Evolutionary conservation across 2,113 vertebrate species (phyloP).

Genomic region (Rousettus leschenaultii): DNA sequence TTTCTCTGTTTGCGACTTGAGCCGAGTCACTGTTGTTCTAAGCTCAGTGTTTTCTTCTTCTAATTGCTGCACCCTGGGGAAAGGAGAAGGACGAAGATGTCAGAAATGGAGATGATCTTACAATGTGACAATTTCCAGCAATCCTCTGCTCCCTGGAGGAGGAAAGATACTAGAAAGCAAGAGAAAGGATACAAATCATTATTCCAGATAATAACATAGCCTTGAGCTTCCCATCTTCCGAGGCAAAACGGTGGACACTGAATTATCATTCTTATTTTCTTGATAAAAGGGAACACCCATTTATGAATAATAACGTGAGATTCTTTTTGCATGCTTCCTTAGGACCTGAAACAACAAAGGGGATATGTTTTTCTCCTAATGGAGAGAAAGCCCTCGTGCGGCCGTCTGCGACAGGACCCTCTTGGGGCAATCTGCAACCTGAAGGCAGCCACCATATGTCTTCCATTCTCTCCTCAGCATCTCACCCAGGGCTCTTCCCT

Average conservation of each 20-base stretch:
- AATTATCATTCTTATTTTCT: neutral
- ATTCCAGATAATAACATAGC: neutral
- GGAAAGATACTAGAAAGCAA: neutral
- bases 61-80: constrained; percentile 88
- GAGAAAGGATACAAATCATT: neutral
- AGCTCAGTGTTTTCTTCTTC: constrained; percentile 94
- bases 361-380: neutral
- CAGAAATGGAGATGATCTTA: neutral
- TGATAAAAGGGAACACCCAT: neutral
- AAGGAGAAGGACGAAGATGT: neutral
- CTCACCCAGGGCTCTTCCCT: neutral
- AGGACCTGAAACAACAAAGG: neutral
- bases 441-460: accelerated
- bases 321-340: neutral
- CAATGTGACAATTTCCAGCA: neutral
- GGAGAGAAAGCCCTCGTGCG: neutral
- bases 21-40: constrained; percentile 83
- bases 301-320: neutral
- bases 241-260: neutral
- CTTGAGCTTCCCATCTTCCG: neutral
- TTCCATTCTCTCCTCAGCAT: neutral
- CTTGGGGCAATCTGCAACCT: accelerated
- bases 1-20: constrained; percentile 93
- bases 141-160: neutral
- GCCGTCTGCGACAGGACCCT: neutral